Conservation (phyloP, 2,797 vertebrate genomes). For the Typhlichthys eigenmanni region DNA sequence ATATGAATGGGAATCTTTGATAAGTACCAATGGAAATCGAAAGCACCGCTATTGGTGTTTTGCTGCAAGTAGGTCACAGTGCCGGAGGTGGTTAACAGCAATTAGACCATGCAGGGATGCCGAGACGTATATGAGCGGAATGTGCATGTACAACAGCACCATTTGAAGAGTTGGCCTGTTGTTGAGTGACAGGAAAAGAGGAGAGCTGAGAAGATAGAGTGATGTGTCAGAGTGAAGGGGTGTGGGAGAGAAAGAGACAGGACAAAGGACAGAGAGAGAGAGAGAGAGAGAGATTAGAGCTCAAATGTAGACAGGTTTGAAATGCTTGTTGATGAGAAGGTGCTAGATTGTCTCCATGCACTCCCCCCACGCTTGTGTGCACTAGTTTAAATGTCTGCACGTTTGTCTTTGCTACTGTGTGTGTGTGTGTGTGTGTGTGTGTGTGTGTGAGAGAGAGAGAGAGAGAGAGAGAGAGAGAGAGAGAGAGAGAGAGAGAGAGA, state of each 20-base stretch:
- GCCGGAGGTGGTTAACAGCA: too few relatives aligned
- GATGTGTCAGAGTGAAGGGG: neutral
- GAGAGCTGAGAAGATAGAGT: neutral
- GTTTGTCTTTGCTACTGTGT: neutral
- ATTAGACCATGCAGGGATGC: too few relatives aligned
- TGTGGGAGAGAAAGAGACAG: neutral
- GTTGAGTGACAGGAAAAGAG: neutral
- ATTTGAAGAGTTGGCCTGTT: too few relatives aligned
- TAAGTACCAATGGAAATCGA: too few relatives aligned
- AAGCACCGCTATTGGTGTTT: too few relatives aligned
- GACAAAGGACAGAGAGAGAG: neutral
- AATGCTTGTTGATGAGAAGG: neutral
- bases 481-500: neutral
- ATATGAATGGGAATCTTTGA: too few relatives aligned
- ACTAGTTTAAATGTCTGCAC: neutral
- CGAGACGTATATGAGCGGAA: too few relatives aligned
- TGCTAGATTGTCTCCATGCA: neutral
- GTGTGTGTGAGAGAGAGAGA: neutral
- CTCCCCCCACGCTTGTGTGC: neutral
- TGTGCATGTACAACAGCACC: too few relatives aligned
- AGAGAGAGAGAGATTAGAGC: slow-evolving; percentile 13
- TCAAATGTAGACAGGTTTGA: slow-evolving; percentile 20
- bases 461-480: neutral
- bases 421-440: neutral
- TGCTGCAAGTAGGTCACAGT: too few relatives aligned